Conservation (phyloP, 2,888 invertebrate species). For the Drosophila lacicola region DNA sequence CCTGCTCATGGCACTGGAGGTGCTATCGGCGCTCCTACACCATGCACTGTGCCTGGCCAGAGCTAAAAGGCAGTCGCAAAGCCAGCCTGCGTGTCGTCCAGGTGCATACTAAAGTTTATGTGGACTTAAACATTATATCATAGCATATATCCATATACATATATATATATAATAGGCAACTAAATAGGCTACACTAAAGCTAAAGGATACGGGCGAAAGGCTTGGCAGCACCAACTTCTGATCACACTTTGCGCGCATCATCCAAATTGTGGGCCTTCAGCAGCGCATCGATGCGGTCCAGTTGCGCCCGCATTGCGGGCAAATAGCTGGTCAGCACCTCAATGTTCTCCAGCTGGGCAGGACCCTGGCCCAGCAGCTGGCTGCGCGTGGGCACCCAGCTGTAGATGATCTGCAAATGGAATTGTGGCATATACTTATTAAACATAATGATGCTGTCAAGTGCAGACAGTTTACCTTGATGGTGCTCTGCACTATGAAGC, state of each 20-base stretch:
- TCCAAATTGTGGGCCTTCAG: constrained; percentile 87
- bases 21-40: constrained; percentile 40
- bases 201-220: constrained; percentile 14
- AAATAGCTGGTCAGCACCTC: constrained; percentile 85
- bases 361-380: constrained; percentile 86
- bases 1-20: constrained; percentile 54
- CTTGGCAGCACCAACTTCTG: constrained; percentile 8
- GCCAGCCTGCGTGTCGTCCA: no score
- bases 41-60: constrained; percentile 28
- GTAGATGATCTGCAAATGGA: constrained; percentile 86
- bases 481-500: constrained; percentile 91
- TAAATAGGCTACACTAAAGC: constrained; percentile 42
- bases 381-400: constrained; percentile 88
- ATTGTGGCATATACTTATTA: no score
- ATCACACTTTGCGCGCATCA: constrained; percentile 83
- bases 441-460: no score
- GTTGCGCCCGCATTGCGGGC: constrained; percentile 86
- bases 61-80: not conserved
- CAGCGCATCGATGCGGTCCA: constrained; percentile 87
- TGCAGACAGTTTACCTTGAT: constrained; percentile 88
- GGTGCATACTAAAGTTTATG: constrained; percentile 2
- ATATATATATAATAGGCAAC: constrained; percentile 14
- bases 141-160: constrained; percentile 6
- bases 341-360: constrained; percentile 84
- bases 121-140: constrained; percentile 13